Evolutionary conservation across 2,888 invertebrate genomes (phyloP).

Genomic region (Hemaris fuciformis): DNA sequence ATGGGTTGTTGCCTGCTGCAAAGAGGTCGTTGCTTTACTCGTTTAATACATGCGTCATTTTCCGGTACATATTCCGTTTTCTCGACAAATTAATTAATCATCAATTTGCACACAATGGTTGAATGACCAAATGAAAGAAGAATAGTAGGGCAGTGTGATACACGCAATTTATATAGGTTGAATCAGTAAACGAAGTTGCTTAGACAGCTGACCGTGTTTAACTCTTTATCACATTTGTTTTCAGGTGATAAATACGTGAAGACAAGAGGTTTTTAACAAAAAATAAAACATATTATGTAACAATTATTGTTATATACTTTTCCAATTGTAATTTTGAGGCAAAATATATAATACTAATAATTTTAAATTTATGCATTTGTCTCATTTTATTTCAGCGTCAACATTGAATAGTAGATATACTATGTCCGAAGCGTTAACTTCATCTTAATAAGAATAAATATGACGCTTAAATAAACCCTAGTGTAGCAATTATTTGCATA

Average conservation of each 20-base stretch:
- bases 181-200: background rate
- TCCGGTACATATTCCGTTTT: conserved; percentile 51
- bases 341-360: background rate
- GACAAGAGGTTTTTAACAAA: background rate
- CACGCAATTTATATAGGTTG: background rate
- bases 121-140: conserved; percentile 8
- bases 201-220: background rate
- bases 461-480: too few species aligned
- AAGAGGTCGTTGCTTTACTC: conserved; percentile 63
- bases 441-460: too few species aligned
- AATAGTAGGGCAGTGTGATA: background rate
- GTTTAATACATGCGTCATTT: conserved; percentile 58
- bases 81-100: conserved; percentile 42
- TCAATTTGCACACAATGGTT: conserved; percentile 35
- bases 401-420: too few species aligned
- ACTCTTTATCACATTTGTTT: background rate
- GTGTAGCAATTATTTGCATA: too few species aligned
- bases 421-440: too few species aligned
- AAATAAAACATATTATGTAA: too few species aligned
- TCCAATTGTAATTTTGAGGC: background rate
- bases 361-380: background rate
- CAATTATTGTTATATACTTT: too few species aligned
- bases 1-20: conserved; percentile 50
- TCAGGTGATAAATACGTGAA: background rate
- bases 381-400: too few species aligned